phyloP scores from a whole-genome alignment of 2,797 vertebrate genomes.

The Xiphorhynchus erythropygius region DNA sequence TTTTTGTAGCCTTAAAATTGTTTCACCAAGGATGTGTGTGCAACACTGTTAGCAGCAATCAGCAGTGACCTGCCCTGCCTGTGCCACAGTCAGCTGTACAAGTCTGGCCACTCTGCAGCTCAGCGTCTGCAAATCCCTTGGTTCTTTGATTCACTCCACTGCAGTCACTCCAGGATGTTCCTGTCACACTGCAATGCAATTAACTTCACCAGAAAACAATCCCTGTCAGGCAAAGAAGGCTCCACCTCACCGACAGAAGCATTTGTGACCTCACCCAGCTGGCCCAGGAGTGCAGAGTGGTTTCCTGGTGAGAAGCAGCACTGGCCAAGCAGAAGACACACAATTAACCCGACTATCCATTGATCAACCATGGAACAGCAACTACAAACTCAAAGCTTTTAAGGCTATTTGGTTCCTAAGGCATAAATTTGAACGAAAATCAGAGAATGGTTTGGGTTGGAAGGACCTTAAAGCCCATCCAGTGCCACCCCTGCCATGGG shows the following conservation, averaged over 20 bases:
- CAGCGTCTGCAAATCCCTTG: not conserved
- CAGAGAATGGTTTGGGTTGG: not conserved
- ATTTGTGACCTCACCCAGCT: conserved; percentile 30
- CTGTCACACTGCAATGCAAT: not conserved
- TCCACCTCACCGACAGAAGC: conserved; percentile 7
- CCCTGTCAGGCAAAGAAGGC: conserved; percentile 13
- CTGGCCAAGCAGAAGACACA: not conserved
- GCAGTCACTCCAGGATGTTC: not conserved
- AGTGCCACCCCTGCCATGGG: too few species aligned
- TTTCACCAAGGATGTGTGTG: fast-evolving
- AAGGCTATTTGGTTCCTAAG: not conserved
- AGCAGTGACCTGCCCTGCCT: not conserved
- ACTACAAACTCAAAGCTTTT: not conserved
- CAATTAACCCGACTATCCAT: not conserved
- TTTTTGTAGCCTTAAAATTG: not conserved
- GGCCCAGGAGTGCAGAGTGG: not conserved
- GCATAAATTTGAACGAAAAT: not conserved
- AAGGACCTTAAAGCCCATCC: not conserved
- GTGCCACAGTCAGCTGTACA: not conserved
- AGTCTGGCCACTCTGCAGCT: not conserved
- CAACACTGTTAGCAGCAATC: not conserved
- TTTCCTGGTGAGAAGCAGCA: conserved; percentile 17
- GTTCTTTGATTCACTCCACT: not conserved
- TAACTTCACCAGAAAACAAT: conserved; percentile 9
- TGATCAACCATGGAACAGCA: fast-evolving